Conservation (phyloP, 2,113 vertebrate genomes). For the Paramormyrops kingsleyae region DNA sequence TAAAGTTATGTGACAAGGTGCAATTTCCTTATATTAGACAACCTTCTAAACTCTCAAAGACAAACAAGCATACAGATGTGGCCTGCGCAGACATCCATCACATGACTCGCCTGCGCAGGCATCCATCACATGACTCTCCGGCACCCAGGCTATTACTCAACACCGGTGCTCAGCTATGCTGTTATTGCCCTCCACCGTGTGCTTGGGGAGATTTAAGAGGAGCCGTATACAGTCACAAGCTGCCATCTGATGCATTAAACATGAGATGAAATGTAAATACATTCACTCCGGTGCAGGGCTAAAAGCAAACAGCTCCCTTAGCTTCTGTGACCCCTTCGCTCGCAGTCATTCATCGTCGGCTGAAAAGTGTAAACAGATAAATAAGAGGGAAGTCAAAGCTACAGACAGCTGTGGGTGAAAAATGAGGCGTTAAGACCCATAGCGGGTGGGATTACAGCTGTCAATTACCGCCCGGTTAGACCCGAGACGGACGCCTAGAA, state of each 20-base stretch:
- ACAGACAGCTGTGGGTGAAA: background rate
- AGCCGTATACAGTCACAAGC: background rate
- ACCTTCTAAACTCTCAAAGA: background rate
- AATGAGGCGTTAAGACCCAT: background rate
- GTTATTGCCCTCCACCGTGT: background rate
- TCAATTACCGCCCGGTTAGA: background rate
- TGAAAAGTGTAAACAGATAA: background rate
- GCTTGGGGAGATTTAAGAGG: background rate
- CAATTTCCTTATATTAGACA: background rate
- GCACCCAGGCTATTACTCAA: background rate
- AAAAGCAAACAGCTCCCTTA: background rate
- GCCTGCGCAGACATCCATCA: background rate
- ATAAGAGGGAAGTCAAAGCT: background rate
- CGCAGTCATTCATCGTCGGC: background rate
- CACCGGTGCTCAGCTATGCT: background rate
- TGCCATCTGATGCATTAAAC: slow-evolving; percentile 29
- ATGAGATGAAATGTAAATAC: background rate
- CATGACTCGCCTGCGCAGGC: background rate
- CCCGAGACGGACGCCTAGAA: background rate
- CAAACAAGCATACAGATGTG: background rate
- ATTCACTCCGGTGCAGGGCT: background rate
- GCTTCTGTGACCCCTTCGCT: background rate
- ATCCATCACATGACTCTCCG: background rate
- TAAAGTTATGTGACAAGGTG: background rate
- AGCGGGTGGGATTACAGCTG: background rate